phyloP scores from a whole-genome alignment of 1,140 invertebrate genomes.

The Lycorma delicatula region DNA sequence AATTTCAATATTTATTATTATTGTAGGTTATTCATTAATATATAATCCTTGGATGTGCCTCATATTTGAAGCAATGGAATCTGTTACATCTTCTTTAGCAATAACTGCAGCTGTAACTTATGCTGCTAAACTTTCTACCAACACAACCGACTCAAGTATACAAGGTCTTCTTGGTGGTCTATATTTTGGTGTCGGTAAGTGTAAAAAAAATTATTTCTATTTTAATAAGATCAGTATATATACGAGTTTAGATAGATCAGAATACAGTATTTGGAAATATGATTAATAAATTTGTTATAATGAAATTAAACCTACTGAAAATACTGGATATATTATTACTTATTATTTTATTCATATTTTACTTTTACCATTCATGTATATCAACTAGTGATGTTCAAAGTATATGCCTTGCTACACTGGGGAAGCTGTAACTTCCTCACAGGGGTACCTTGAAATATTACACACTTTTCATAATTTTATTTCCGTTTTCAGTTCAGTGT shows the following conservation, averaged over 20 bases:
- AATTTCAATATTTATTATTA: conserved; percentile 18
- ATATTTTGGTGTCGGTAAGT: conserved; percentile 70
- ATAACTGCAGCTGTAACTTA: conserved; percentile 77
- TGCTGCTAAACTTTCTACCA: conserved; percentile 64
- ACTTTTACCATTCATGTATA: too few species aligned
- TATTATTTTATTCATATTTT: too few species aligned
- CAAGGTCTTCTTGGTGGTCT: conserved; percentile 72
- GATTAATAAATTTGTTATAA: too few species aligned
- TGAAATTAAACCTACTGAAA: too few species aligned
- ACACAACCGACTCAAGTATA: conserved; percentile 70
- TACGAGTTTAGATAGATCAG: not conserved
- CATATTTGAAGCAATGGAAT: conserved; percentile 75
- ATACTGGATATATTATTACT: too few species aligned
- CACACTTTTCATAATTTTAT: too few species aligned
- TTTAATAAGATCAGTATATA: not conserved
- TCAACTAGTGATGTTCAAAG: too few species aligned
- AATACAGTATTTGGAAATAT: too few species aligned
- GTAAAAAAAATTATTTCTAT: not conserved
- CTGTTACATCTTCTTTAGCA: conserved; percentile 70
- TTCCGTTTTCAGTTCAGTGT: too few species aligned
- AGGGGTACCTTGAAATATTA: too few species aligned
- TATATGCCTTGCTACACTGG: too few species aligned
- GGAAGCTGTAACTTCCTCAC: too few species aligned
- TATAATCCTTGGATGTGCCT: conserved; percentile 72
- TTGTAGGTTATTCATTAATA: conserved; percentile 67